These are phyloP conservation scores for Thereuonema tuberculata DNA, from an alignment of 1,140 invertebrate species.

Conservation along the genomic window DNA sequence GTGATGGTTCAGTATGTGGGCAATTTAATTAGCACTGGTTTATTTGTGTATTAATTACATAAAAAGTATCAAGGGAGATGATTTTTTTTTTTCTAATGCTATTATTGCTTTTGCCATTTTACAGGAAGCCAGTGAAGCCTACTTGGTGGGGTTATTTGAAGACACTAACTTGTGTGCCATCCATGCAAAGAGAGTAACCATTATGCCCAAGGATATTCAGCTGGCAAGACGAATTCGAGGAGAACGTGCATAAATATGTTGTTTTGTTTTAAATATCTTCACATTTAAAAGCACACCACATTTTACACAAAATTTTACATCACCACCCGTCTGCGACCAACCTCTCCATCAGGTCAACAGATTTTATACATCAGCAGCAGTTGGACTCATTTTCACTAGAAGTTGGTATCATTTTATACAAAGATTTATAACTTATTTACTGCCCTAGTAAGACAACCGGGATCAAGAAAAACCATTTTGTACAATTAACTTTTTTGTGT, in stretches of 20 bases:
- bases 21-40: too few species aligned
- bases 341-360: constrained; percentile 1
- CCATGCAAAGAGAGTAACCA: constrained; percentile 28
- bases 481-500: neutral
- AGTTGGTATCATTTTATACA: constrained; percentile 3
- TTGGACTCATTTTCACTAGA: constrained; percentile 1
- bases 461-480: constrained; percentile 8
- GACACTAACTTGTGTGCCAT: constrained; percentile 28
- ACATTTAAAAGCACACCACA: neutral
- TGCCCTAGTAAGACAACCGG: neutral
- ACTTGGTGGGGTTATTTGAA: constrained; percentile 31
- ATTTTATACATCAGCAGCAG: constrained; percentile 6
- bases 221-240: constrained; percentile 17
- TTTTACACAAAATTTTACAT: neutral
- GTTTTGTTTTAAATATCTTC: neutral
- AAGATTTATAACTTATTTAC: constrained; percentile 8
- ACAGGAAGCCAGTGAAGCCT: constrained; percentile 41
- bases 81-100: too few species aligned
- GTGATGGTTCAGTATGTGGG: too few species aligned
- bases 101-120: constrained; percentile 4
- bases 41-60: too few species aligned
- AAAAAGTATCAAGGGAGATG: too few species aligned
- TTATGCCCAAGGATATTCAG: constrained; percentile 29
- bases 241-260: constrained; percentile 8
- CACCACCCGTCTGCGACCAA: neutral